Base-by-base conservation (phyloP, 1,140 invertebrate genomes). In the Zaprionus capensis region DNA sequence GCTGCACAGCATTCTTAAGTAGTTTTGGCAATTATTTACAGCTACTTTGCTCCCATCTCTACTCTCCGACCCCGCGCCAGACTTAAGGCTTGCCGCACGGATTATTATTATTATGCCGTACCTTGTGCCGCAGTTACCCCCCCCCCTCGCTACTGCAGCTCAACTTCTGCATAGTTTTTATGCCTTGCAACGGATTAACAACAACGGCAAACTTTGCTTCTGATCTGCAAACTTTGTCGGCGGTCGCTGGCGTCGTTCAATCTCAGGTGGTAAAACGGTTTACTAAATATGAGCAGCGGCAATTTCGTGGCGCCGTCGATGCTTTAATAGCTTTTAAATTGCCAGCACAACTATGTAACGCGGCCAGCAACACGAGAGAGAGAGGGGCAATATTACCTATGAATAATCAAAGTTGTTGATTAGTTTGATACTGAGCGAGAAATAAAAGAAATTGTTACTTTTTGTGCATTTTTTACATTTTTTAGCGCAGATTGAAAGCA, bases 21-120 rank as follows among this genome's bases (percentile, higher is more conserved):
- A 90, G 85, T 90, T 90, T 90, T 85, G 85, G 85, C 85, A 90
- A 90, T 90, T 90, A 90, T 90, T 90, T 90, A 90, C 85, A 90
- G 85, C 85, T 90, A 90, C 85, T 90, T 90, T 88, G 72, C 71
- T 46, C 41, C 7, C 31, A 15, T n/a, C 28, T 31, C 28, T 9
- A 6, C 38, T 9, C 41, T 26, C 14, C 22, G 49, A 55, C 36
- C 56, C 70, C n/a, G n/a, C 2, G 15, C 7, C 6, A n/a, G 49
- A 76, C 84, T 82, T 84, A 85, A 78, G 79, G 88, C 67, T 76
- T 90, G 81, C 85, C 85, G 71, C 85, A 85, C 82, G 85, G 85
- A 90, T 90, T 90, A 90, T 90, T 88, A 90, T 86, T 85, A 81
- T 76, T 76, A 76, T 73, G 63, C 70, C 41, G 36, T 55, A 59